Percentiles rank a stretch among this genome's conserved stretches.
These are phyloP conservation scores for Diabrotica undecimpunctata DNA, from an alignment of 1,140 invertebrate genomes.

Conservation along the genomic window DNA sequence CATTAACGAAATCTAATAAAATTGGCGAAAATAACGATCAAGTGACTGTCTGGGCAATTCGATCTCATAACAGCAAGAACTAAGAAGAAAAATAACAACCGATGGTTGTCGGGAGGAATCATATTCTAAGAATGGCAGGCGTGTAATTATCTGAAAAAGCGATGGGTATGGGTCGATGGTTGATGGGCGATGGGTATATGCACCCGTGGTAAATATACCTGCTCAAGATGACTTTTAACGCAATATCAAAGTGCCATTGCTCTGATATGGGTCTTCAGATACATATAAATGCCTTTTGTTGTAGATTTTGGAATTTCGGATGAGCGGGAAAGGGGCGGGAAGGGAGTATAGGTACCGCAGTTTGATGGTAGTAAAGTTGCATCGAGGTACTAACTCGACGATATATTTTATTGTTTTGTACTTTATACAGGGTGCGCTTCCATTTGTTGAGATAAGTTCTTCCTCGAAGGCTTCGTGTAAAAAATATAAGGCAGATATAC, in stretches of 20 bases:
- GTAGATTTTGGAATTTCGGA: constrained; percentile 14
- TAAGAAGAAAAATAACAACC: neutral
- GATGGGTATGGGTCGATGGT: constrained; percentile 34
- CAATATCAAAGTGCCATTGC: constrained; percentile 46
- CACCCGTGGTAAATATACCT: neutral
- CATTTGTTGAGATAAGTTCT: too few species aligned
- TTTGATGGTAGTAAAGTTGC: neutral
- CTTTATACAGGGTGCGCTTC: too few species aligned
- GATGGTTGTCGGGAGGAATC: neutral
- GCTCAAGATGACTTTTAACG: constrained; percentile 43
- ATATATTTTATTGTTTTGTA: too few species aligned
- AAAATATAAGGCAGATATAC: too few species aligned
- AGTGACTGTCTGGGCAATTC: too few species aligned
- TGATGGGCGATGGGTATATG: constrained; percentile 12
- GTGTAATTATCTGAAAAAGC: constrained; percentile 34
- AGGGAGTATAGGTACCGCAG: neutral
- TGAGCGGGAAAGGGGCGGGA: neutral
- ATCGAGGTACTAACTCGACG: too few species aligned
- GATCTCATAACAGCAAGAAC: neutral
- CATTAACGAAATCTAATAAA: too few species aligned
- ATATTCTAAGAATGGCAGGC: constrained; percentile 37
- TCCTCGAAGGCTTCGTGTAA: too few species aligned
- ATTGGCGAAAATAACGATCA: too few species aligned
- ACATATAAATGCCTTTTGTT: constrained; percentile 43
- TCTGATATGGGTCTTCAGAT: constrained; percentile 43